Evolutionary conservation across 2,888 invertebrate species (phyloP).

Genomic region (Rhagonycha fulva): DNA sequence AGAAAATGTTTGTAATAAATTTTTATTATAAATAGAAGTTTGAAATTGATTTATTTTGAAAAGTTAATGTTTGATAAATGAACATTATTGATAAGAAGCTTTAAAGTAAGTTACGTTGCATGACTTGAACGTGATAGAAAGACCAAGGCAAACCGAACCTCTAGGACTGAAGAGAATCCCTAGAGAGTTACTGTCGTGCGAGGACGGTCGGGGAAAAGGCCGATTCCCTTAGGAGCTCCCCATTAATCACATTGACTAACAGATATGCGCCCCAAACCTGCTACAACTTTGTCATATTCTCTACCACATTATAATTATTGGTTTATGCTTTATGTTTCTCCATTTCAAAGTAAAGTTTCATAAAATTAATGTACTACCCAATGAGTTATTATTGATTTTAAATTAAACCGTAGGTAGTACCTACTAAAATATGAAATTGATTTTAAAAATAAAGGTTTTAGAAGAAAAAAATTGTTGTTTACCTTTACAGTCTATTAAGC

Average conservation of each 20-base stretch:
- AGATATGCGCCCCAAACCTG: slow-evolving; percentile 45
- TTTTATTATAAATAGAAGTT: background rate
- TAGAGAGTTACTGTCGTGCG: slow-evolving; percentile 42
- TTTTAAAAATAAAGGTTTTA: background rate
- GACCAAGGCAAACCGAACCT: slow-evolving; percentile 38
- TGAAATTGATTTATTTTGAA: background rate
- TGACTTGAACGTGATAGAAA: slow-evolving; percentile 32
- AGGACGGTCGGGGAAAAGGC: slow-evolving; percentile 41
- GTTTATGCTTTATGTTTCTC: slow-evolving; percentile 33
- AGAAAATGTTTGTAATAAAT: background rate
- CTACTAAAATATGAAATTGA: background rate
- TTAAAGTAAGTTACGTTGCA: slow-evolving; percentile 24
- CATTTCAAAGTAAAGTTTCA: slow-evolving; percentile 29
- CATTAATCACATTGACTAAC: slow-evolving; percentile 56
- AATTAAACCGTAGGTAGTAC: background rate
- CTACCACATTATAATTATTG: slow-evolving; percentile 43
- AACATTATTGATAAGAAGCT: slow-evolving; percentile 8
- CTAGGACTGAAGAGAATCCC: slow-evolving; percentile 38
- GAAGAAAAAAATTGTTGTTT: background rate
- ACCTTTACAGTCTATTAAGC: background rate
- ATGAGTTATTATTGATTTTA: background rate
- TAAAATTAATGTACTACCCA: background rate
- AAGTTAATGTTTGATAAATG: background rate
- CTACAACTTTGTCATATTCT: slow-evolving; percentile 46
- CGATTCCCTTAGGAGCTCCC: slow-evolving; percentile 50